Conservation (phyloP, 2,888 invertebrate genomes). For the Biston betularia region DNA sequence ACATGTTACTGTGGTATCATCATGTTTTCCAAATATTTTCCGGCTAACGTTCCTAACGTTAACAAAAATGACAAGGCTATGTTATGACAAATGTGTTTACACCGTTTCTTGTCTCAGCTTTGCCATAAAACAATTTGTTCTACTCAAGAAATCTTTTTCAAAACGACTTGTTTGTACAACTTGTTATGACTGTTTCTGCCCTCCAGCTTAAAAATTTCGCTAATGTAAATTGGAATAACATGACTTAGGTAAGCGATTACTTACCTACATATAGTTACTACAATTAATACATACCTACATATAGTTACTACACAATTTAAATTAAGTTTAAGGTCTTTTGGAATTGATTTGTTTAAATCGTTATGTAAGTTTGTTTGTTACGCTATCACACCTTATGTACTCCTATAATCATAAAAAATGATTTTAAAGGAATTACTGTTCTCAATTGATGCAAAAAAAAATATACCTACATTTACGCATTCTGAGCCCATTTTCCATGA, state of each 20-base stretch:
- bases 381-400: no score
- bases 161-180: conserved; percentile 45
- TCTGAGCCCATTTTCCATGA: no score
- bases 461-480: no score
- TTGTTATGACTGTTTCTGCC: conserved; percentile 28
- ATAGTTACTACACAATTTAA: no score
- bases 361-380: neutral
- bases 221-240: neutral
- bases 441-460: no score
- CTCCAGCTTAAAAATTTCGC: conserved; percentile 7
- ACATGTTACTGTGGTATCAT: conserved; percentile 5
- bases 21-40: conserved; percentile 17
- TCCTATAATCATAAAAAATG: no score
- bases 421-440: no score
- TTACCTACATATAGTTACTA: no score
- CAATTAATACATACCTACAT: no score
- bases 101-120: conserved; percentile 42
- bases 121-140: conserved; percentile 49
- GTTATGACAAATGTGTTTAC: conserved; percentile 68
- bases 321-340: neutral
- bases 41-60: conserved; percentile 14
- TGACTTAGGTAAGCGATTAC: no score
- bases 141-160: conserved; percentile 49
- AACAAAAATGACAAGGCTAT: conserved; percentile 51
- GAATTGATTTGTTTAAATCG: neutral